Percentiles rank a stretch among this genome's conserved stretches.
These are phyloP conservation scores for Burhinus oedicnemus DNA, from an alignment of 2,113 vertebrate species.

Conservation along the genomic window DNA sequence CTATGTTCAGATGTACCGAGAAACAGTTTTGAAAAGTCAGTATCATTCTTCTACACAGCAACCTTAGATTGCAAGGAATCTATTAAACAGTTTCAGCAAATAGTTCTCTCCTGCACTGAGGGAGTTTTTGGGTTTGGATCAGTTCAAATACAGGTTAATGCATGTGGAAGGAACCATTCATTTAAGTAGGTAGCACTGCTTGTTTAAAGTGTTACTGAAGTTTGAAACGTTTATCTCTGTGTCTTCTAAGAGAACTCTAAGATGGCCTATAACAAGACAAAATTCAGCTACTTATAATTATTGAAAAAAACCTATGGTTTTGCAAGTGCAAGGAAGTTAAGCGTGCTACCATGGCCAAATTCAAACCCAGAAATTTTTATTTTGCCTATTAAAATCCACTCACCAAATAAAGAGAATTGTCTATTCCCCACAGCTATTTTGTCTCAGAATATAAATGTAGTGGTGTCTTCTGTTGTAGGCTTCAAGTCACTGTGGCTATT, in stretches of 20 bases:
- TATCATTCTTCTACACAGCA: background rate
- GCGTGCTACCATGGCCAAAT: background rate
- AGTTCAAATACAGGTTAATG: background rate
- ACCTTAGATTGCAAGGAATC: background rate
- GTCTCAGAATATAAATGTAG: background rate
- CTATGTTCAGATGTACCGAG: background rate
- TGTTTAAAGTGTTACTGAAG: background rate
- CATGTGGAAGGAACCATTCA: background rate
- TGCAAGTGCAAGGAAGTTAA: background rate
- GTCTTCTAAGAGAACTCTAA: background rate
- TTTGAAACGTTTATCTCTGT: background rate
- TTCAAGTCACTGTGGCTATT: background rate
- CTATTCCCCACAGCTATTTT: background rate
- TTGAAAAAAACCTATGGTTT: background rate
- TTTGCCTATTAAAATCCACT: background rate
- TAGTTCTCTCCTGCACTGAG: background rate
- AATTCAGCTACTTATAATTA: background rate
- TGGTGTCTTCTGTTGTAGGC: background rate
- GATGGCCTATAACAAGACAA: background rate
- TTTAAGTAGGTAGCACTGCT: background rate
- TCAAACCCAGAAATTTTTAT: background rate
- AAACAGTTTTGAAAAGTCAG: background rate
- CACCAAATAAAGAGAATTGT: background rate
- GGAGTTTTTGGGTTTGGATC: background rate
- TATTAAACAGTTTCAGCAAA: background rate